These are phyloP conservation scores for Zele albiditarsus DNA, from an alignment of 2,888 invertebrate genomes.

Conservation along the genomic window DNA sequence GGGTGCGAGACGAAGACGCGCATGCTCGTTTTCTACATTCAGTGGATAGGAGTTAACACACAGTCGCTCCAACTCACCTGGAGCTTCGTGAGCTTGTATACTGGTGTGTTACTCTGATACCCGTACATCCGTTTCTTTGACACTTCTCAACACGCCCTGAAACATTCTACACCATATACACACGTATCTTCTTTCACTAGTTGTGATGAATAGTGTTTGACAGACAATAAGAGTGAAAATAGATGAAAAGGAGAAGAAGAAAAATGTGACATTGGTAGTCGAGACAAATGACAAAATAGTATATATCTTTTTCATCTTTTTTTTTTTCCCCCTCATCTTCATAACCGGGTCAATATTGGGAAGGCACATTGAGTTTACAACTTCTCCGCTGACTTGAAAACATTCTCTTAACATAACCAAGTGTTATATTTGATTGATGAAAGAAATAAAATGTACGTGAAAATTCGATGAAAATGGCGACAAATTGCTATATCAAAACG, in stretches of 20 bases:
- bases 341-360: neutral
- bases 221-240: neutral
- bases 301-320: neutral
- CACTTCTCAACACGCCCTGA: conserved; percentile 31
- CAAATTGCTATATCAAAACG: conserved; percentile 8
- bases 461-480: conserved; percentile 17
- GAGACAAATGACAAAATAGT: neutral
- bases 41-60: neutral
- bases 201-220: conserved; percentile 16
- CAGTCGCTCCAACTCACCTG: conserved; percentile 40
- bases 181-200: conserved; percentile 15
- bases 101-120: conserved; percentile 16
- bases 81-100: conserved; percentile 29
- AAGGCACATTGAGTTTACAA: neutral
- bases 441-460: conserved; percentile 10
- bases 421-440: too few species aligned
- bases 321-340: too few species aligned
- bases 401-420: too few species aligned
- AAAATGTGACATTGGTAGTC: conserved; percentile 3
- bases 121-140: conserved; percentile 32
- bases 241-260: neutral
- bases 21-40: conserved; percentile 28
- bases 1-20: conserved; percentile 11
- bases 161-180: conserved; percentile 1
- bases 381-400: too few species aligned